Evolutionary conservation across 2,888 invertebrate species (phyloP).

Genomic region (Polymixis lichenea): DNA sequence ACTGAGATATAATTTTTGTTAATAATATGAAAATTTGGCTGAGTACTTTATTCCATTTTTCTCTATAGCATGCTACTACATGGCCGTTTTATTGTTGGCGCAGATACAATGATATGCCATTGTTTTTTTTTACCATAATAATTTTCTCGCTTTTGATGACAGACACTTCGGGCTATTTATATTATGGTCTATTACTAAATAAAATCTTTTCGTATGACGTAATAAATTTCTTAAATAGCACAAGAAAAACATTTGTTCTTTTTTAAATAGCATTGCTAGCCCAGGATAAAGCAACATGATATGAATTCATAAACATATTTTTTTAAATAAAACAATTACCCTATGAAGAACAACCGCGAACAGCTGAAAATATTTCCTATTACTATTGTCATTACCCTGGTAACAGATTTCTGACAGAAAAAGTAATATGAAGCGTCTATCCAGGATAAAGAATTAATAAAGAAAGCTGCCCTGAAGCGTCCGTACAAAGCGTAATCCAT

Average conservation of each 20-base stretch:
- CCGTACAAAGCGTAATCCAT: not conserved
- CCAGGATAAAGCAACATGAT: not conserved
- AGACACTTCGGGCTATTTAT: too few relatives aligned
- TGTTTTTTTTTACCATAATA: too few relatives aligned
- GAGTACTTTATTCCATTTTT: not conserved
- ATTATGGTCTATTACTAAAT: too few relatives aligned
- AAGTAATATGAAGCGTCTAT: not conserved
- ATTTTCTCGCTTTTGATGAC: too few relatives aligned
- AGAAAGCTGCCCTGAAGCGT: conserved; percentile 2
- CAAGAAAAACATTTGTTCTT: not conserved
- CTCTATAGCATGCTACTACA: not conserved
- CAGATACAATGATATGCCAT: not conserved
- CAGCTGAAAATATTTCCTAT: not conserved
- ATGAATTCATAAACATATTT: not conserved
- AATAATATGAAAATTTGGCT: not conserved
- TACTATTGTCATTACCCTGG: too few relatives aligned
- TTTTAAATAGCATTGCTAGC: not conserved
- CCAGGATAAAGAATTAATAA: not conserved
- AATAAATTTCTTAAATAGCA: too few relatives aligned
- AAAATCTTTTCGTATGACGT: too few relatives aligned
- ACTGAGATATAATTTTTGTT: not conserved
- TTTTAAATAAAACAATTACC: too few relatives aligned
- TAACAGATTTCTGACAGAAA: conserved; percentile 1
- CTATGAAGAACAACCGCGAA: too few relatives aligned
- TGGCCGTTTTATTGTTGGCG: not conserved